Conservation (phyloP, 2,113 vertebrate genomes). For the Ploceus nigricollis region DNA sequence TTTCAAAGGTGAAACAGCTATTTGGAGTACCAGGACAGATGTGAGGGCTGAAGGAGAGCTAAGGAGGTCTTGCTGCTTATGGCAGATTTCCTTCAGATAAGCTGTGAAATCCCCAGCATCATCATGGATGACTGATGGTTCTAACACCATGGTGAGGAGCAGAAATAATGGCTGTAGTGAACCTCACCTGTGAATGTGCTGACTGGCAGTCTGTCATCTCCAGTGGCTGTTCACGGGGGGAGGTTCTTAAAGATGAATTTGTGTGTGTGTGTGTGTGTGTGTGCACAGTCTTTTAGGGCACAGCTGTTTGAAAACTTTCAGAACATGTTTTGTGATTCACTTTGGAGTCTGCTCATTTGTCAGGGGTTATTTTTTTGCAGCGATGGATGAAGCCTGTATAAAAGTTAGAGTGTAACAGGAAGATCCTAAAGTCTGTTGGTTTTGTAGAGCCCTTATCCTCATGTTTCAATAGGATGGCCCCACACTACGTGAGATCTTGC, state of each 20-base stretch:
- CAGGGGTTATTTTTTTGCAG: not conserved
- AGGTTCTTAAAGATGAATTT: not conserved
- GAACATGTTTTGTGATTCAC: not conserved
- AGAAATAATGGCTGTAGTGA: not conserved
- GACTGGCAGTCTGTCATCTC: not conserved
- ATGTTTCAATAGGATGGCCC: not conserved
- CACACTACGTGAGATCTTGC: not conserved
- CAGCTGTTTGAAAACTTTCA: not conserved
- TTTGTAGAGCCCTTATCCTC: not conserved
- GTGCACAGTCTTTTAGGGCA: too few relatives aligned
- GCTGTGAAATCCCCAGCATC: not conserved
- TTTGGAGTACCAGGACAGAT: slow-evolving; percentile 12
- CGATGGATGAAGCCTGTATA: not conserved
- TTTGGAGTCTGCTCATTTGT: not conserved
- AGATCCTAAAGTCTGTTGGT: not conserved
- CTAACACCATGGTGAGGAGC: not conserved
- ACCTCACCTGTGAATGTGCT: not conserved
- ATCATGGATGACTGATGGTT: not conserved
- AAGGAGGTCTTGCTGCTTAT: not conserved
- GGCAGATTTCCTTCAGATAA: not conserved
- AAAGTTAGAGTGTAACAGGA: not conserved
- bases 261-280: not conserved
- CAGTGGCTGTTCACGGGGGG: not conserved
- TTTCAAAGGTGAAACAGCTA: not conserved
- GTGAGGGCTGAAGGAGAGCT: slow-evolving; percentile 5